phyloP scores from a whole-genome alignment of 1,140 invertebrate species.

The Mycetomoellerius zeteki region DNA sequence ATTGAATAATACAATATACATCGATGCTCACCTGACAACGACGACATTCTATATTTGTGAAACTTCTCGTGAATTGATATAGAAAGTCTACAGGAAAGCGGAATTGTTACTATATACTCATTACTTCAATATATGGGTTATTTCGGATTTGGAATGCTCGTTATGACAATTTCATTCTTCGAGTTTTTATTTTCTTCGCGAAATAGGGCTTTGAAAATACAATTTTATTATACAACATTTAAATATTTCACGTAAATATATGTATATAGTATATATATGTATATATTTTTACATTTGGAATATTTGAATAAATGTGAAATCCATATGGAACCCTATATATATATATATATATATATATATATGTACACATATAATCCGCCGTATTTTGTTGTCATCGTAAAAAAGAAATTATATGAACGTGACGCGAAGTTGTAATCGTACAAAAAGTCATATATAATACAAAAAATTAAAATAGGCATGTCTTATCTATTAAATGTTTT shows the following conservation, averaged over 20 bases:
- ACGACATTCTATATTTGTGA: conserved; percentile 15
- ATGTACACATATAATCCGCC: not conserved
- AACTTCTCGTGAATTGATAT: conserved; percentile 11
- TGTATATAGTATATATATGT: not conserved
- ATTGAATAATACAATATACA: conserved; percentile 56
- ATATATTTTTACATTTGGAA: not conserved
- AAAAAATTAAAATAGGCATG: not conserved
- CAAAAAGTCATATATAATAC: not conserved
- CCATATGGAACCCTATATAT: too few species aligned
- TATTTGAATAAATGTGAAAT: too few species aligned
- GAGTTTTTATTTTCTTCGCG: not conserved
- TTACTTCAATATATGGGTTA: not conserved
- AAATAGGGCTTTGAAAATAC: not conserved
- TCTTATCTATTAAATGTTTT: not conserved
- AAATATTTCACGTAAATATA: not conserved
- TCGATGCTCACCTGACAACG: conserved; percentile 48
- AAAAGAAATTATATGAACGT: not conserved
- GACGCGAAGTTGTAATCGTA: not conserved
- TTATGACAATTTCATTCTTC: not conserved
- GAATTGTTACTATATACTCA: not conserved
- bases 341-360: not conserved
- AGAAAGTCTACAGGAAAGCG: conserved; percentile 1
- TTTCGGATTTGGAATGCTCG: not conserved
- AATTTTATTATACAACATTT: not conserved
- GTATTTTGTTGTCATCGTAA: not conserved